Conservation (phyloP, 2,113 vertebrate genomes). For the Seriola quinqueradiata region DNA sequence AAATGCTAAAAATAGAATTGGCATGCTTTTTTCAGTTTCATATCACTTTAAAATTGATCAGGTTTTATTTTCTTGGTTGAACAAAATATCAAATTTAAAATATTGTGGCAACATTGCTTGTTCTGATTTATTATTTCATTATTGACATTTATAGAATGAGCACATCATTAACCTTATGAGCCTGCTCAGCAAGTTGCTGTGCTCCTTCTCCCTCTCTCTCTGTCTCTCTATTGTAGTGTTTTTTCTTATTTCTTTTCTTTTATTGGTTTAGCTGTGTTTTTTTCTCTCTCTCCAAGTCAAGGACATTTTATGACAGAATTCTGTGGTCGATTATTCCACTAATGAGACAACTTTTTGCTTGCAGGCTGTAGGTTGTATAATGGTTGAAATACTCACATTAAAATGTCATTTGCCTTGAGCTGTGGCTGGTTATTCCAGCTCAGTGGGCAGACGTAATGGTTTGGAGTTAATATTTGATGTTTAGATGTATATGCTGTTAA, state of each 20-base stretch:
- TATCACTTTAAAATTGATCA: too few relatives aligned
- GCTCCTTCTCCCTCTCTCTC: not conserved
- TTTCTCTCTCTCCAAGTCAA: not conserved
- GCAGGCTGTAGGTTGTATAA: conserved; percentile 41
- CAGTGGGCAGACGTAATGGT: conserved; percentile 34
- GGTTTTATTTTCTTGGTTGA: not conserved
- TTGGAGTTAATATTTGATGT: conserved; percentile 62
- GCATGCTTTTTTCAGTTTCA: too few relatives aligned
- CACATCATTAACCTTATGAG: not conserved
- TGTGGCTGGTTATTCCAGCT: conserved; percentile 45
- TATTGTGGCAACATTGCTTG: not conserved
- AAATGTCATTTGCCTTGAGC: conserved; percentile 50
- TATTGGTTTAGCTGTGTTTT: conserved; percentile 1
- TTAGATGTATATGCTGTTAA: conserved; percentile 23
- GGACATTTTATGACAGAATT: conserved; percentile 23
- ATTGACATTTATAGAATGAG: not conserved
- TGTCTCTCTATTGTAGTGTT: not conserved
- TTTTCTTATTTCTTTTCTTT: not conserved
- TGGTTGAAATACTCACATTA: conserved; percentile 56
- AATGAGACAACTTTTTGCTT: conserved; percentile 53
- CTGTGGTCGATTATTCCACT: conserved; percentile 17
- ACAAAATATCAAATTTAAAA: not conserved
- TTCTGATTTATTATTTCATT: not conserved
- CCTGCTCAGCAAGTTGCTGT: not conserved
- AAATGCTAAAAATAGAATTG: too few relatives aligned